A percentile compares a stretch with the other conserved stretches of the same genome.
Evolutionary conservation across 92 coral and sea anemone genomes (phyloP).

Genomic region (Umimayanthus chanpuru): DNA sequence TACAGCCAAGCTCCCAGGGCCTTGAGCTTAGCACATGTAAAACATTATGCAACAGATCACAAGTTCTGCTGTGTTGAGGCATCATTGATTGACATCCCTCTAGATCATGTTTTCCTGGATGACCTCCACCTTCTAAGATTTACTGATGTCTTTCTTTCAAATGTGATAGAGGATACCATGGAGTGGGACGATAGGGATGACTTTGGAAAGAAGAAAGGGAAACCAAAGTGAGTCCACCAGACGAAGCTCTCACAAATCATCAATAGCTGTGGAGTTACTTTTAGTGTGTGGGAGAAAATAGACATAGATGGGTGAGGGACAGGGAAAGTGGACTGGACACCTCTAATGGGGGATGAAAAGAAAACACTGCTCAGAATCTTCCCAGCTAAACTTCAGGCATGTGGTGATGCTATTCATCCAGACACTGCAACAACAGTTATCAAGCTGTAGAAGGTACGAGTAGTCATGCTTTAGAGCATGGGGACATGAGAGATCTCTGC

Average conservation of each 20-base stretch:
- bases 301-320: conserved; percentile 55
- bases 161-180: conserved; percentile 60
- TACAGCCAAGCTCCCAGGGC: conserved; percentile 34
- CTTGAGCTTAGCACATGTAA: conserved; percentile 43
- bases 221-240: conserved; percentile 51
- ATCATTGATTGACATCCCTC: conserved; percentile 51
- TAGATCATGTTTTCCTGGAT: conserved; percentile 58
- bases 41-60: conserved; percentile 27
- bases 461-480: background rate
- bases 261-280: conserved; percentile 64
- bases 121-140: conserved; percentile 59
- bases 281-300: conserved; percentile 58
- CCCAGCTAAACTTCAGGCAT: conserved; percentile 35
- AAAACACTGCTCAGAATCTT: conserved; percentile 40
- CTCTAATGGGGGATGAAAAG: conserved; percentile 61
- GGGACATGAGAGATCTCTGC: too few relatives aligned
- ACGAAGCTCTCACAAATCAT: conserved; percentile 44
- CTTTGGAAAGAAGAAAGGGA: conserved; percentile 57
- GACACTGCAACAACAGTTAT: conserved; percentile 45
- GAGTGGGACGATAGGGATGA: conserved; percentile 66
- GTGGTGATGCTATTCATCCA: conserved; percentile 48
- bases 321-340: conserved; percentile 68
- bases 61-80: conserved; percentile 45
- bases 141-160: conserved; percentile 59
- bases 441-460: conserved; percentile 58